Base-by-base conservation (phyloP, 1,140 invertebrate species). In the Caenorhabditis tropicalis region DNA sequence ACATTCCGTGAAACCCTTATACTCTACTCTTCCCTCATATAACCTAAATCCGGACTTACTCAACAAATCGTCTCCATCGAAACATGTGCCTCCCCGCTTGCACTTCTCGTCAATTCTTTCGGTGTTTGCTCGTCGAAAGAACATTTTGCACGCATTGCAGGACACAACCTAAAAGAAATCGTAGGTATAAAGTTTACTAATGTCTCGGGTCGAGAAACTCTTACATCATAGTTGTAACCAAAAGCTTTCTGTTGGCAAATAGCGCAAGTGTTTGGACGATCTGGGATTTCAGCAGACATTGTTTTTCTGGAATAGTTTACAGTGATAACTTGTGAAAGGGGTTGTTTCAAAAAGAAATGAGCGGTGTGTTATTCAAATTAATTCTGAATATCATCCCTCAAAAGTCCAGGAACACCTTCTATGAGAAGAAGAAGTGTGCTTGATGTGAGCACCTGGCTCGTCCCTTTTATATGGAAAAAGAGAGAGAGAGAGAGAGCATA, bases 71-170 rank as follows among this genome's bases (percentile, higher is more conserved):
- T 74, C 29, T 10, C 10, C 36, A 43, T 74, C 65, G 29, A 46
- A 74, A n/a, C 65, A 74, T 27, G 24, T 21, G 2, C 65, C 36
- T 1, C n/a, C 21, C 36, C 15, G 43, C 16, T 74, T 74, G 21
- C 65, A 74, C 21, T 10, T 7, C 0, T 74, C 65, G 65, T 74
- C 36, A 16, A 74, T 31, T 10, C 24, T 43, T n/a, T 74, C 65
- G 36, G 19, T 43, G 65, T 21, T 31, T 21, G 65, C 19, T 46
- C 65, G n/a, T n/a, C 65, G 36, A 46, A 74, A 74, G 65, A 74
- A 74, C 65, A 74, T 74, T 74, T 74, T 74, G 65, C 65, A 74
- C 33, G 65, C 65, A 15, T 74, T 74, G 36, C 65, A 74, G 3
- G 36, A 46, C 7, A 74, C 36, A 12, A 74, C 65, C 65, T 74